phyloP scores from a whole-genome alignment of 2,888 invertebrate genomes.

The Stenichneumon culpator region DNA sequence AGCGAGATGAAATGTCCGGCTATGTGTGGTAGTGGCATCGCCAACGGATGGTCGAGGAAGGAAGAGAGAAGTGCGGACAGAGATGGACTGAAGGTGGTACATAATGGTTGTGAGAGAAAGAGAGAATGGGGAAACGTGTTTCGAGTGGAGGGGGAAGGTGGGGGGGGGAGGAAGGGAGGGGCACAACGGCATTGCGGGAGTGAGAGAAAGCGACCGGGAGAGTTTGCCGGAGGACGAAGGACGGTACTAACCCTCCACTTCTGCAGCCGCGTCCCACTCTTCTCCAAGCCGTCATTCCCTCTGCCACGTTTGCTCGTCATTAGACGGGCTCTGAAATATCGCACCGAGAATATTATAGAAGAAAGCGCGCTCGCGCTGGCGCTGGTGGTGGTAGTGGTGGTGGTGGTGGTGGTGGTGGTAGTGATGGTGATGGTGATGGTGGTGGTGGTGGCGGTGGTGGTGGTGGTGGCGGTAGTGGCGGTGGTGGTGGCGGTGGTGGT shows the following conservation, averaged over 20 bases:
- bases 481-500: no score
- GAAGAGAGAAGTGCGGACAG: conserved; percentile 33
- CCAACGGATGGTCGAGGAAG: conserved; percentile 55
- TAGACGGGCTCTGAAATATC: conserved; percentile 80
- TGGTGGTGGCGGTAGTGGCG: no score
- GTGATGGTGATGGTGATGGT: no score
- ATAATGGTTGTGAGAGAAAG: conserved; percentile 48
- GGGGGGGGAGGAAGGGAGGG: conserved; percentile 66
- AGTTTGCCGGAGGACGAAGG: conserved; percentile 66
- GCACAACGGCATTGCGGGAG: conserved; percentile 66
- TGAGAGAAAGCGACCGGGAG: conserved; percentile 65
- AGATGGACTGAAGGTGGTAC: not conserved
- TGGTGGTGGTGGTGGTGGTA: no score
- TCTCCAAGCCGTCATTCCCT: conserved; percentile 52
- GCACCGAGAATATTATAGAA: conserved; percentile 83
- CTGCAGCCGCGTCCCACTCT: conserved; percentile 58
- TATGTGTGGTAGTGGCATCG: conserved; percentile 41
- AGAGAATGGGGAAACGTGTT: conserved; percentile 64
- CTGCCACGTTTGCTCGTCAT: conserved; percentile 69
- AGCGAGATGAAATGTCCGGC: conserved; percentile 48
- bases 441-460: no score
- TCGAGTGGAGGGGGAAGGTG: conserved; percentile 45
- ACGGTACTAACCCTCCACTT: conserved; percentile 62
- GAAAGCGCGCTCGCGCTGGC: conserved; percentile 69
- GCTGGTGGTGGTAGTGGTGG: conserved; percentile 37